Conservation (phyloP, 2,113 vertebrate genomes). For the Benitochromis conjunctus region DNA sequence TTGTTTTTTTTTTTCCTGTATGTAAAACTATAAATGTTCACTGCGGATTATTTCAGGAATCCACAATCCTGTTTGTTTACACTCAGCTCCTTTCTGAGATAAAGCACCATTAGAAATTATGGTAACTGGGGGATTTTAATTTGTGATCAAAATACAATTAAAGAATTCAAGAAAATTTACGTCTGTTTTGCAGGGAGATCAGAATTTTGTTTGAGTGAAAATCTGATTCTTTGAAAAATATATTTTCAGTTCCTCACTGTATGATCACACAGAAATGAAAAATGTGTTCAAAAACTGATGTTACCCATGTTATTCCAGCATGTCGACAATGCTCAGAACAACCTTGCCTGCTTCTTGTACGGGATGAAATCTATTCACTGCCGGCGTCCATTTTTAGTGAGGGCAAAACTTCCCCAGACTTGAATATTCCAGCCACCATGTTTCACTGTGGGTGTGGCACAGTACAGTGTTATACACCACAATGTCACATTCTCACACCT, state of each 20-base stretch:
- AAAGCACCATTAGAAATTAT: not conserved
- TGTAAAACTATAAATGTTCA: not conserved
- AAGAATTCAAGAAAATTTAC: not conserved
- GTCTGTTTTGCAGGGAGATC: not conserved
- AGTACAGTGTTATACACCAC: not conserved
- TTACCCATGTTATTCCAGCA: not conserved
- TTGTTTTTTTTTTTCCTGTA: not conserved
- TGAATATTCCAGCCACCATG: not conserved
- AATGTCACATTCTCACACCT: not conserved
- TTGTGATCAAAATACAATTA: not conserved
- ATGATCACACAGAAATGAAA: not conserved
- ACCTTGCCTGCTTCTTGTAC: not conserved
- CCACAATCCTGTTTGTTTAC: not conserved
- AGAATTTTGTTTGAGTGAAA: not conserved
- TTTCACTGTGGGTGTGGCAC: not conserved
- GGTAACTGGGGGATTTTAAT: not conserved
- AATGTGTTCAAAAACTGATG: not conserved
- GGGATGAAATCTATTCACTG: not conserved
- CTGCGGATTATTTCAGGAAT: not conserved
- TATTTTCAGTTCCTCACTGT: not conserved
- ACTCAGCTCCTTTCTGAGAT: not conserved
- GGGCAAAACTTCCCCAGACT: not conserved
- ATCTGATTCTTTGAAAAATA: not conserved
- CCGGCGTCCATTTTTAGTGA: not conserved
- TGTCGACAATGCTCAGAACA: not conserved